Conservation (phyloP, 2,113 vertebrate species). For the Desmodus rotundus region DNA sequence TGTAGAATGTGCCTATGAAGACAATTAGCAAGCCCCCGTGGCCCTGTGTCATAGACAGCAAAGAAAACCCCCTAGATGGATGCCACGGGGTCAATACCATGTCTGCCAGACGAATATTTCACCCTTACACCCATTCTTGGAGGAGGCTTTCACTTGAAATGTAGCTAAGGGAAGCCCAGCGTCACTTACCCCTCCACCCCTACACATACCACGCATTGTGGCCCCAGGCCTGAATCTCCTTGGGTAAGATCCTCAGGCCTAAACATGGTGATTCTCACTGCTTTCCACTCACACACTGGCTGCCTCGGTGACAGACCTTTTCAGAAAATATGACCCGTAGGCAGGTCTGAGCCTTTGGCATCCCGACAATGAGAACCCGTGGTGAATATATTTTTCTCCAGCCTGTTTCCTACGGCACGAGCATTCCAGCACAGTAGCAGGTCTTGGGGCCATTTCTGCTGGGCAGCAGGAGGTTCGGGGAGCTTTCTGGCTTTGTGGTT, state of each 20-base stretch:
- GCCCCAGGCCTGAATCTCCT: neutral
- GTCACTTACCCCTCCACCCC: neutral
- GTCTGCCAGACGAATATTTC: neutral
- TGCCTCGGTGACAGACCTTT: neutral
- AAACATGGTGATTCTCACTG: neutral
- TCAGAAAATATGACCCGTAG: neutral
- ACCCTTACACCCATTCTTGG: neutral
- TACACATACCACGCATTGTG: too few species aligned
- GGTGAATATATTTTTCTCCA: neutral
- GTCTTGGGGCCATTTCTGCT: neutral
- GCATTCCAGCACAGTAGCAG: neutral
- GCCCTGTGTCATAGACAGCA: neutral
- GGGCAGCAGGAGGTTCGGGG: neutral
- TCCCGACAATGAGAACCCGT: neutral
- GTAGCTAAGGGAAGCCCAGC: neutral
- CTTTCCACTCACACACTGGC: neutral
- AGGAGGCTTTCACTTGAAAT: neutral
- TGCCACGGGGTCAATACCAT: neutral
- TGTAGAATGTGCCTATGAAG: neutral
- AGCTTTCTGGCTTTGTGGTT: neutral
- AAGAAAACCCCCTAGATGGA: neutral
- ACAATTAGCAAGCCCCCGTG: neutral
- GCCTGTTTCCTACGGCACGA: neutral
- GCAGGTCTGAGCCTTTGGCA: neutral
- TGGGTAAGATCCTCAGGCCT: neutral